Percentiles rank a stretch among this genome's conserved stretches.
phyloP scores from a whole-genome alignment of 64 coral and sea anemone genomes.

The Montipora efflorescens region DNA sequence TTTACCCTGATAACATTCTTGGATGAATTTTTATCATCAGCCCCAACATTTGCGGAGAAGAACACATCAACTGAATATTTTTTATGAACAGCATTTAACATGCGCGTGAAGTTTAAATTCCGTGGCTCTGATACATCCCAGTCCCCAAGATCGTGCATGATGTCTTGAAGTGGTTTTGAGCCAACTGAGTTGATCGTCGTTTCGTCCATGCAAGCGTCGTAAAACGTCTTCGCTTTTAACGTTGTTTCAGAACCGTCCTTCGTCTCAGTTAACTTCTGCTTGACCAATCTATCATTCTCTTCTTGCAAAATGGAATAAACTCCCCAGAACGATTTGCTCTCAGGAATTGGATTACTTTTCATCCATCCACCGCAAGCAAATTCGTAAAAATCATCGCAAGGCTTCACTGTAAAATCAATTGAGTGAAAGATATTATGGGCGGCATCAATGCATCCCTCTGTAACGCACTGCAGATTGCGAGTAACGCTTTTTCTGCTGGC shows the following conservation, averaged over 20 bases:
- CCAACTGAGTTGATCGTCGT: constrained; percentile 63
- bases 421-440: constrained; percentile 78
- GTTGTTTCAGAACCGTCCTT: neutral
- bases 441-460: constrained; percentile 69
- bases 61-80: constrained; percentile 62
- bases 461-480: constrained; percentile 48
- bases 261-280: constrained; percentile 51
- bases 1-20: constrained; percentile 84
- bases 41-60: constrained; percentile 50
- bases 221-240: constrained; percentile 70
- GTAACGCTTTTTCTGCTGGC: constrained; percentile 9
- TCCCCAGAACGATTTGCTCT: constrained; percentile 91
- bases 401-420: constrained; percentile 59
- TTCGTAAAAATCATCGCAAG: constrained; percentile 87
- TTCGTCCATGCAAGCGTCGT: constrained; percentile 89
- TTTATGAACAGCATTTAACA: constrained; percentile 67
- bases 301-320: constrained; percentile 74
- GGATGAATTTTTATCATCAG: constrained; percentile 91
- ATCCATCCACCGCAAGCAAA: constrained; percentile 91
- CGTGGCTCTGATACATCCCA: constrained; percentile 57
- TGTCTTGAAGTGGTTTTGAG: constrained; percentile 53
- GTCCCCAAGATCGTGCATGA: constrained; percentile 76
- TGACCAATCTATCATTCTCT: constrained; percentile 67
- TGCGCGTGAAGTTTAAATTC: constrained; percentile 14
- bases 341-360: constrained; percentile 79